Evolutionary conservation across 2,113 vertebrate species (phyloP).

Genomic region (Proteles cristata): DNA sequence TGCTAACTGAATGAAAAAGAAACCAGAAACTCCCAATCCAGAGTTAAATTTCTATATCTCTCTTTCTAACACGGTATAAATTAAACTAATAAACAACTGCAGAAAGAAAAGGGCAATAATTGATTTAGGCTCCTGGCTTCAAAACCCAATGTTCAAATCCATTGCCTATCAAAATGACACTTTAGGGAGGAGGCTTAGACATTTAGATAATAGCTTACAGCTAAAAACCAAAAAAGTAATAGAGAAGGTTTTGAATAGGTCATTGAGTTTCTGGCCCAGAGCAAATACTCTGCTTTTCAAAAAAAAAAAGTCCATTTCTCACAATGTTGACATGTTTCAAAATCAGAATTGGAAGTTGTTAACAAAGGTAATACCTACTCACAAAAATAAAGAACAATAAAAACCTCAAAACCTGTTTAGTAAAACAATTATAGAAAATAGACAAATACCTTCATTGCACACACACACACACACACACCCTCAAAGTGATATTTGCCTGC

Average conservation of each 20-base stretch:
- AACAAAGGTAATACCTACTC: conserved; percentile 29
- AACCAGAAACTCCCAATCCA: not conserved
- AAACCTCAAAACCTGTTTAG: not conserved
- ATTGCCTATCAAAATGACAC: not conserved
- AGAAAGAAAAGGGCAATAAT: conserved; percentile 2
- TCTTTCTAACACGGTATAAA: not conserved
- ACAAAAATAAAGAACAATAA: too few relatives aligned
- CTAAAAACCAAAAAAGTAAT: not conserved
- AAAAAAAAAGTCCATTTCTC: not conserved
- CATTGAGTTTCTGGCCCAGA: conserved; percentile 11
- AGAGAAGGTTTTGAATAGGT: not conserved
- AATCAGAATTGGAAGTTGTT: not conserved
- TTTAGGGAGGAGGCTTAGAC: not conserved
- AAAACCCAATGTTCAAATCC: not conserved
- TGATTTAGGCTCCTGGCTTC: not conserved
- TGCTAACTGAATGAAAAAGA: not conserved
- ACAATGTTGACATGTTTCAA: not conserved
- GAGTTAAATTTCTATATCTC: not conserved
- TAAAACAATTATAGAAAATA: not conserved
- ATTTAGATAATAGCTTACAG: not conserved
- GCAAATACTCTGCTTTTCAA: not conserved
- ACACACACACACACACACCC: not conserved
- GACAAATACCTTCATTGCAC: not conserved
- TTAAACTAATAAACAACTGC: not conserved
- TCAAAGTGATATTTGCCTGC: not conserved